Base-by-base conservation (phyloP, 2,888 invertebrate genomes). In the Metallyticus violacea region DNA sequence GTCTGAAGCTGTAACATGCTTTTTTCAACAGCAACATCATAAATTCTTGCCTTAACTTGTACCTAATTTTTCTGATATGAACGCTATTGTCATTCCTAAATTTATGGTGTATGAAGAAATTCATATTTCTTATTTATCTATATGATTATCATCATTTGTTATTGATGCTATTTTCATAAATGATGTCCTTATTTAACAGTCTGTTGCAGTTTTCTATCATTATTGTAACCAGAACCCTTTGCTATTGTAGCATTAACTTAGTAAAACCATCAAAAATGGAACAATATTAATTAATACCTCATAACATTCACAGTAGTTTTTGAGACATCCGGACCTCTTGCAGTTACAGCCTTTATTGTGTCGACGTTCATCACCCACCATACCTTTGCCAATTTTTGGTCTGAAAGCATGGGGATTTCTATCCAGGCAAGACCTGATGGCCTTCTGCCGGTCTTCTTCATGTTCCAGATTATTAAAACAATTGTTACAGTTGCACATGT, bases 311-410 rank as follows among this genome's bases (percentile, higher is more conserved):
- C 99, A 99, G 92, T 99, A 99, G 92, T 99, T 99, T 92, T 99
- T 99, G 89, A 99, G 93, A 92, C 99, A 99, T 1, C 99, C 99
- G 77, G 99, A 99, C 87, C 99, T 94, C 92, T 99, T 99, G 92
- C 99, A 99, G 91, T 99, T 99, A 91, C 99, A 99, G 0, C 99
- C 99, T 92, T 99, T 99, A 89, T 98, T 99, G 90, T 99, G 99
- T 90, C 98, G 93, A 88, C 99, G 93, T 89, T 97, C 96, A 79
- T 95, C 95, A 4, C 96, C 96, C n/a, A 95, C 95, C 91, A 96
- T 95, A 0, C 95, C 93, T 91, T 96, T 96, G 76, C 99, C 99
- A 89, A 99, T 99, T 94, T 99, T 99, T 6, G 99, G 99, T 91
- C 99, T 96, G 91, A 99, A 99, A 7, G 99, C 99, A 90, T 97